Base-by-base conservation (phyloP, 2,888 invertebrate genomes). In the Petrophora chlorosata region DNA sequence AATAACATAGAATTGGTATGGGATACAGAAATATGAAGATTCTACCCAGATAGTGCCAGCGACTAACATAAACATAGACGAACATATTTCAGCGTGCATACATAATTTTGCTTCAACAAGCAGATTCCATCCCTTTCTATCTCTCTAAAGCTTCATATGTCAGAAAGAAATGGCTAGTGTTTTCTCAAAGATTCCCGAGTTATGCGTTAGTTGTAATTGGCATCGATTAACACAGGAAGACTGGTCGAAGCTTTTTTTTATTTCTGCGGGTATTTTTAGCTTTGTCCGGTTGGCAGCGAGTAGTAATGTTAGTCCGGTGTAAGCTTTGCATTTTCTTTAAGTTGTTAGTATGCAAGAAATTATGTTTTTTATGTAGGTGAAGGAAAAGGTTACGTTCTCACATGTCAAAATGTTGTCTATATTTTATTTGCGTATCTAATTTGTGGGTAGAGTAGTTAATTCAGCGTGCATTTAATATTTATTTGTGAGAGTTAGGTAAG, bases 161-260 rank as follows among this genome's bases (percentile, higher is more conserved):
- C 39, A 28, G 50, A 58, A 23, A 28, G 56, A 54, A 52, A 54
- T 34, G 13, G 14, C 39, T 35, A 45, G 17, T 36, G 44, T 46
- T 54, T 49, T 39, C 52, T 32, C 36, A 32, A 35, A 53, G 42
- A 48, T 52, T 43, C 39, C 22, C 44, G 29, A 9, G 46, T 33
- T 47, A 46, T 49, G 58, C 51, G 54, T 61, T 71, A 73, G 65
- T 61, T 71, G 81, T 85, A 85, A 86, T 85, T 86, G 85, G 78
- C 81, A 79, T 79, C 87, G 85, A 88, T 88, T 87, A 88, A 83
- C 87, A 83, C 84, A 82, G 86, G 86, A 88, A 87, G 84, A 82
- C 82, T 78, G 79, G 82, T 75, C 71, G 76, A 73, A 63, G 69
- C 65, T 63, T 63, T 57, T 62, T 56, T 82, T 77, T 76, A 71